Conservation (phyloP, 2,888 invertebrate species). For the Beris morrisii region DNA sequence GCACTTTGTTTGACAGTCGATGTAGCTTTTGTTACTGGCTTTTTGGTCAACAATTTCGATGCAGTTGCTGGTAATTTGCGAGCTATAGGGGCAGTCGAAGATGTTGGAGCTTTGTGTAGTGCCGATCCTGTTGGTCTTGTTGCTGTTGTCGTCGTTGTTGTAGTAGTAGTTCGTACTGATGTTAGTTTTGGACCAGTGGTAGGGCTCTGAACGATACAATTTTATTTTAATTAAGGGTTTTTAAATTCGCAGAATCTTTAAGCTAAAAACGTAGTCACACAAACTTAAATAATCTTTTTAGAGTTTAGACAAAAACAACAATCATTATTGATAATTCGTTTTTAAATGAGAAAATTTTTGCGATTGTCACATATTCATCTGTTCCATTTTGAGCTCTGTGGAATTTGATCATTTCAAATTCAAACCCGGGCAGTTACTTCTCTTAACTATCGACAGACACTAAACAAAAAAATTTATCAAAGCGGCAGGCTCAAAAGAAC, state of each 20-base stretch:
- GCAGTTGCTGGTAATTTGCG: conserved; percentile 31
- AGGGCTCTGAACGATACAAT: too few relatives aligned
- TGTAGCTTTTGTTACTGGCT: conserved; percentile 25
- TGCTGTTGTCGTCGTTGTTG: background rate
- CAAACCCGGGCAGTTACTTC: too few relatives aligned
- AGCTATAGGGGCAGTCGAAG: conserved; percentile 38
- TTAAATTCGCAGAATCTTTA: too few relatives aligned
- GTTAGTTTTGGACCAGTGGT: background rate
- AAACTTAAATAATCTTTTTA: background rate
- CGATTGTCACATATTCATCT: too few relatives aligned
- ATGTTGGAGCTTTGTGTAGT: conserved; percentile 35
- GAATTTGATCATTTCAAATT: too few relatives aligned
- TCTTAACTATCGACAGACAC: too few relatives aligned
- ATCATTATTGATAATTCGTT: background rate
- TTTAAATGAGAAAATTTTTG: too few relatives aligned
- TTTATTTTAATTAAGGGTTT: conserved; percentile 1
- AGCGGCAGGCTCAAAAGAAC: too few relatives aligned
- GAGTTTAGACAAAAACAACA: background rate
- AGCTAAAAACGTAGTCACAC: background rate
- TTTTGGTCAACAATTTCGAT: conserved; percentile 19
- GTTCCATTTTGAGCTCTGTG: too few relatives aligned
- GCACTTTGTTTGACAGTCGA: background rate
- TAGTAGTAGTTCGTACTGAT: background rate
- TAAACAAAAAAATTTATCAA: too few relatives aligned
- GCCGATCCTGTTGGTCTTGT: conserved; percentile 19